Percentiles rank a stretch among this genome's conserved stretches.
phyloP scores from a whole-genome alignment of 2,797 vertebrate species.

The Sphenodon punctatus region DNA sequence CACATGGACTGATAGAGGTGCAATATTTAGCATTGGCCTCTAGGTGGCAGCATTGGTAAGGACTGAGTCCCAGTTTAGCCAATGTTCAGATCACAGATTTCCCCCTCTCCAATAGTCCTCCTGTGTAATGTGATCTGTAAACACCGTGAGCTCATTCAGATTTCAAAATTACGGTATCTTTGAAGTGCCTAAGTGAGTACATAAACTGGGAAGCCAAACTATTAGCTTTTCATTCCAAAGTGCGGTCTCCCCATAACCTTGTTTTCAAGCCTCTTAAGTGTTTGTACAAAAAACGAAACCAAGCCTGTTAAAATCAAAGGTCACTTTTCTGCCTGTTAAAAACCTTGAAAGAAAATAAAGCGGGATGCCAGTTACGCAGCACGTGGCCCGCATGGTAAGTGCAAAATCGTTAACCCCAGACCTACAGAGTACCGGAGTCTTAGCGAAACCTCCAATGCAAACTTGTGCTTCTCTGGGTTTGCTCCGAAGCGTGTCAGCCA shows the following conservation, averaged over 20 bases:
- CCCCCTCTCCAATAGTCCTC: background rate
- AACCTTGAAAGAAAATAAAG: background rate
- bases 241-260: accelerated
- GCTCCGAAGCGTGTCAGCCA: accelerated
- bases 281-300: background rate
- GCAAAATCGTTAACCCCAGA: background rate
- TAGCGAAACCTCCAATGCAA: background rate
- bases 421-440: accelerated
- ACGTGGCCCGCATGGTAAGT: background rate
- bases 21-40: background rate
- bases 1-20: accelerated
- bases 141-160: accelerated
- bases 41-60: constrained; percentile 34
- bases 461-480: background rate
- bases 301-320: background rate
- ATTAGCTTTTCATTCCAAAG: background rate
- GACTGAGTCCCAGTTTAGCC: background rate
- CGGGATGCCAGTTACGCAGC: background rate
- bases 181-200: background rate
- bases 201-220: background rate
- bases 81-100: background rate
- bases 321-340: background rate
- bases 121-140: accelerated
- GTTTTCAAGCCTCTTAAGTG: background rate
- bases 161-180: background rate